Conservation (phyloP, 1,140 invertebrate species). For the Eciton burchellii region DNA sequence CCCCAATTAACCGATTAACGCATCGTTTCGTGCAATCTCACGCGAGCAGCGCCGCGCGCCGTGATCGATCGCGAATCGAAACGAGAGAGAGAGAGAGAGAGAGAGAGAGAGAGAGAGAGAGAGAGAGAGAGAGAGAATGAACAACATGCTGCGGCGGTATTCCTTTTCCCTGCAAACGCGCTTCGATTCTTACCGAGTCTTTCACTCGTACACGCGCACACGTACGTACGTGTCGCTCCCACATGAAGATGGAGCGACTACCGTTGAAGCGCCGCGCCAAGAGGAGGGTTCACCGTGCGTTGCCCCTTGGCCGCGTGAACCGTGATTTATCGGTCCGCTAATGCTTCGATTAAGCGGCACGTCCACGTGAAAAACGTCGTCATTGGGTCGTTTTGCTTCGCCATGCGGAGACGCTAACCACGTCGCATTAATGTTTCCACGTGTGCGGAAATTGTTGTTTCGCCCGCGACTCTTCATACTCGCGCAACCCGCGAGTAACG, state of each 20-base stretch:
- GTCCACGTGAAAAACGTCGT: constrained; percentile 64
- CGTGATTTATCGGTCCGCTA: constrained; percentile 81
- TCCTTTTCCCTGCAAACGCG: neutral
- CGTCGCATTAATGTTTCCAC: constrained; percentile 17
- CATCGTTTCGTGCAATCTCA: too few species aligned
- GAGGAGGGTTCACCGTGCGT: constrained; percentile 26
- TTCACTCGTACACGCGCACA: neutral
- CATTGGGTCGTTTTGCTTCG: constrained; percentile 13
- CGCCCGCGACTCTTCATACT: neutral
- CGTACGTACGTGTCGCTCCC: too few species aligned
- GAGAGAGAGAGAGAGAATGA: too few species aligned
- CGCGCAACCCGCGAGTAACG: too few species aligned
- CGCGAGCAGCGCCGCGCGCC: too few species aligned
- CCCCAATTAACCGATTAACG: neutral
- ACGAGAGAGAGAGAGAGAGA: neutral
- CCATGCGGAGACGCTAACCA: neutral
- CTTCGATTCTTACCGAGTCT: constrained; percentile 16
- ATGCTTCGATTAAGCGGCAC: constrained; percentile 70
- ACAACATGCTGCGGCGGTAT: too few species aligned
- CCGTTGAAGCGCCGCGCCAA: constrained; percentile 40
- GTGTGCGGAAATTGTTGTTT: neutral
- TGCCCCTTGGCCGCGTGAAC: constrained; percentile 51
- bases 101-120: too few species aligned
- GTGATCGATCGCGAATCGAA: too few species aligned
- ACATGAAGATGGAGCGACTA: constrained; percentile 11